Evolutionary conservation across 2,888 invertebrate species (phyloP), one percentile per base, ranked within the genome.

Genomic region (Nomada flava): DNA sequence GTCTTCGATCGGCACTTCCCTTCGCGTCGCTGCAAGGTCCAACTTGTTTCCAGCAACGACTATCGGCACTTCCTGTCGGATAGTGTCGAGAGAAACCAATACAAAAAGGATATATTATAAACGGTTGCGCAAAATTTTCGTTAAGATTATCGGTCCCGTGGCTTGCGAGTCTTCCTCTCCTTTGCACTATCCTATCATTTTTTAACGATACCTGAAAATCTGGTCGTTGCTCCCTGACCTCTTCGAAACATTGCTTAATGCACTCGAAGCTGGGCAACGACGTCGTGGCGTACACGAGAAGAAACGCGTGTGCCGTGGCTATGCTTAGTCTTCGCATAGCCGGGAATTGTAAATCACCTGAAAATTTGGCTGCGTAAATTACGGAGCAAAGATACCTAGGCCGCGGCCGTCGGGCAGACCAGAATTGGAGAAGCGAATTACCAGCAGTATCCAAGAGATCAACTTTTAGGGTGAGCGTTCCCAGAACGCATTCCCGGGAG

Each of bases 281-380:
- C 68, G 97, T 97, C 63, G 97, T 96, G 69, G 97, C 96, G 93
- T 98, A 98, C 26, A 98, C 98, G 79, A 98, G 95, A 74, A 98
- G 95, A 93, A 98, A 98, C 73, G 98, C 98, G 93, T 98, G 97
- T 53, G 98, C 98, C 2, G 97, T 98, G 55, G 97, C 97, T 90
- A 98, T 97, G 90, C 97, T 97, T 83, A 98, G 95, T 73, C 97
- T 95, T 84, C 98, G 95, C 98, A 98, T 98, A 76, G 98, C 98
- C 11, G 98, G 98, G 94, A 98, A 98, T 93, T 97, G 97, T 94
- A 97, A 96, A 93, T 98, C 97, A 29, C 98, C 98, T 86, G 96
- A 23, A 78, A 74, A 60, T 13, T 26, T 36, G 20, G 20, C 11
- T 23, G 23, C 13, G 20, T 20, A 26, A 57, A 57, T 57, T 26